Conservation (phyloP, 2,113 vertebrate genomes). For the Candoia aspera region DNA sequence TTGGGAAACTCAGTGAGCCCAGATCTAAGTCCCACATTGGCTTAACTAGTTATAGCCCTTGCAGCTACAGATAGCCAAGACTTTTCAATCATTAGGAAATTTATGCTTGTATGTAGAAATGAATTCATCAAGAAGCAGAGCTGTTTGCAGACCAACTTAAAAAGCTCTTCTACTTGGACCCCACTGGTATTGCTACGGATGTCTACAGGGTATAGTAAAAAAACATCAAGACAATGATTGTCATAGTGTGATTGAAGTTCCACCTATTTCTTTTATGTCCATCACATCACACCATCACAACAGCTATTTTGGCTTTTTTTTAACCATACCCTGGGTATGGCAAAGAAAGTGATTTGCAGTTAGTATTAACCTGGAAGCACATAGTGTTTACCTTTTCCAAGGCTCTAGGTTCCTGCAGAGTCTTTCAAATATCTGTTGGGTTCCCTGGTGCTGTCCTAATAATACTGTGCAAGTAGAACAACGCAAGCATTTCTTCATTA, state of each 20-base stretch:
- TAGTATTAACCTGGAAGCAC: conserved; percentile 66
- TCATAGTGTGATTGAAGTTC: not conserved
- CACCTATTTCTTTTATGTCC: too few relatives aligned
- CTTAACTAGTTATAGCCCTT: not conserved
- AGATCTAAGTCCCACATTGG: not conserved
- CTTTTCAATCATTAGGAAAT: not conserved
- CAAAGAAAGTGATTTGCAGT: not conserved
- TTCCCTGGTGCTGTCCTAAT: conserved; percentile 69
- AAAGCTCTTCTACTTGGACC: not conserved
- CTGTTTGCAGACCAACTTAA: not conserved
- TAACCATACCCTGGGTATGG: not conserved
- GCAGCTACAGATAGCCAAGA: not conserved
- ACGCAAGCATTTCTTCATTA: conserved; percentile 65
- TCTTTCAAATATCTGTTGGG: conserved; percentile 65
- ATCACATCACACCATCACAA: not conserved
- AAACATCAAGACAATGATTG: not conserved
- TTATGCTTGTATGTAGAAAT: not conserved
- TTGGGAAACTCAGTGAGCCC: not conserved
- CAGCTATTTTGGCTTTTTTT: not conserved
- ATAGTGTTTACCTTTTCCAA: conserved; percentile 66
- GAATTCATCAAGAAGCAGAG: not conserved
- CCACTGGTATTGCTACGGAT: not conserved
- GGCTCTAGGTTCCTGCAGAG: conserved; percentile 61
- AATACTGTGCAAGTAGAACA: conserved; percentile 64
- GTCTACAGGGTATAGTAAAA: not conserved